Evolutionary conservation across 2,113 vertebrate genomes (phyloP).

Genomic region (Hippocampus guttulatus): DNA sequence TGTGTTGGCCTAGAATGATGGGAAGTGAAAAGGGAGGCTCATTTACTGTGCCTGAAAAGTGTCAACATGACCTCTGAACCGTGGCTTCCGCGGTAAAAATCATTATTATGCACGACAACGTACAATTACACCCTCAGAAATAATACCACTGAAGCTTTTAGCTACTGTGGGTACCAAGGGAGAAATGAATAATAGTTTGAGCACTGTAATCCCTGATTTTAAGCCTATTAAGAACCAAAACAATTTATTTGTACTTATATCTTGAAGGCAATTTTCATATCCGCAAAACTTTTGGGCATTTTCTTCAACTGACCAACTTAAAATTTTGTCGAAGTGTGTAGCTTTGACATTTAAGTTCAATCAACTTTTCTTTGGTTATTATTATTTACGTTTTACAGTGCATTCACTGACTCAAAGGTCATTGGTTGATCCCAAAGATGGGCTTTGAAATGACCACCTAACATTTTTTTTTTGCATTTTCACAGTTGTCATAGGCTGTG

Average conservation of each 20-base stretch:
- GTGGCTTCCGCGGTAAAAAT: not conserved
- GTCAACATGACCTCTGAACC: not conserved
- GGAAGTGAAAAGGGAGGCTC: not conserved
- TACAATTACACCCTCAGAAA: not conserved
- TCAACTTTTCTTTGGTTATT: too few relatives aligned
- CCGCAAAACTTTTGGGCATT: too few relatives aligned
- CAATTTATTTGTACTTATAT: too few relatives aligned
- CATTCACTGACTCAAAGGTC: not conserved
- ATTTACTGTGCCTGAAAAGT: not conserved
- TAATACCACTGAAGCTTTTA: not conserved
- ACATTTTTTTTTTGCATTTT: constrained; percentile 13
- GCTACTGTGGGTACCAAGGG: too few relatives aligned
- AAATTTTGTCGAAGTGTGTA: too few relatives aligned
- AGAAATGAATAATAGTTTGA: not conserved
- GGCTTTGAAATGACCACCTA: constrained; percentile 23
- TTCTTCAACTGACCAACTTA: too few relatives aligned
- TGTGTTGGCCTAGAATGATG: not conserved
- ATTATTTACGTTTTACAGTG: too few relatives aligned
- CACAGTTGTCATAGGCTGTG: constrained; percentile 24
- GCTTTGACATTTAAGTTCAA: too few relatives aligned
- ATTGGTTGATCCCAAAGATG: not conserved
- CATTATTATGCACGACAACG: not conserved
- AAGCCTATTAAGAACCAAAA: not conserved
- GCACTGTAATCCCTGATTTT: not conserved
- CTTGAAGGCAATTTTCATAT: too few relatives aligned